phyloP scores from a whole-genome alignment of 2,113 vertebrate species.

The Emberiza fucata region DNA sequence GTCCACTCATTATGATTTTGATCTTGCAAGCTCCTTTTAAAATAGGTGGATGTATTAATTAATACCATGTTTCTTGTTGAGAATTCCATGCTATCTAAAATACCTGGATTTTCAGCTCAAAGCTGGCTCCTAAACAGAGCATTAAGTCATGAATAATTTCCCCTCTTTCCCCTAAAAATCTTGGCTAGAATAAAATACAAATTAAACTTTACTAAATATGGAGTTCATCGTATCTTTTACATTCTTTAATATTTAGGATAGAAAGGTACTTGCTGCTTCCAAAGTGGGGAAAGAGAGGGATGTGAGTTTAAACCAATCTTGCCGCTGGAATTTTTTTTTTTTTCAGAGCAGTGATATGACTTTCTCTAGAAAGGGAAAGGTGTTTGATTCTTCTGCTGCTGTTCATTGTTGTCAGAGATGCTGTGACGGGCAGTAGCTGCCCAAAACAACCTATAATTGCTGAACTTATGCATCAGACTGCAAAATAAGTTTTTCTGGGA shows the following conservation, averaged over 20 bases:
- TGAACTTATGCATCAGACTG: neutral
- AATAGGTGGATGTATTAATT: neutral
- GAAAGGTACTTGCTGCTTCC: neutral
- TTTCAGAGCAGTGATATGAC: neutral
- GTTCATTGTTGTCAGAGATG: neutral
- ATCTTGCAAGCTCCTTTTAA: neutral
- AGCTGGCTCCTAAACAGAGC: neutral
- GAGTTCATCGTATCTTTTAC: neutral
- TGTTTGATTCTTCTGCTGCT: neutral
- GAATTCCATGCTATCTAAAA: neutral
- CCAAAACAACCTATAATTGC: neutral
- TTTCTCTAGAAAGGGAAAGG: neutral
- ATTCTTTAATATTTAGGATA: neutral
- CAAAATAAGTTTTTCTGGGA: neutral
- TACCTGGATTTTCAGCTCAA: neutral
- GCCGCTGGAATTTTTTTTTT: neutral
- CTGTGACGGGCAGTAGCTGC: neutral
- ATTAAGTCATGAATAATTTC: neutral
- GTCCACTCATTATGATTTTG: neutral
- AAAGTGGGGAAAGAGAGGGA: rapidly evolving
- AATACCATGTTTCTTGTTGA: neutral
- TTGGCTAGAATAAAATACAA: neutral
- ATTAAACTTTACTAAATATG: neutral
- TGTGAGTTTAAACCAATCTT: neutral
- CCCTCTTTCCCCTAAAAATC: neutral